These are phyloP conservation scores for Drosophila sproati DNA, from an alignment of 1,140 invertebrate genomes.

Conservation along the genomic window DNA sequence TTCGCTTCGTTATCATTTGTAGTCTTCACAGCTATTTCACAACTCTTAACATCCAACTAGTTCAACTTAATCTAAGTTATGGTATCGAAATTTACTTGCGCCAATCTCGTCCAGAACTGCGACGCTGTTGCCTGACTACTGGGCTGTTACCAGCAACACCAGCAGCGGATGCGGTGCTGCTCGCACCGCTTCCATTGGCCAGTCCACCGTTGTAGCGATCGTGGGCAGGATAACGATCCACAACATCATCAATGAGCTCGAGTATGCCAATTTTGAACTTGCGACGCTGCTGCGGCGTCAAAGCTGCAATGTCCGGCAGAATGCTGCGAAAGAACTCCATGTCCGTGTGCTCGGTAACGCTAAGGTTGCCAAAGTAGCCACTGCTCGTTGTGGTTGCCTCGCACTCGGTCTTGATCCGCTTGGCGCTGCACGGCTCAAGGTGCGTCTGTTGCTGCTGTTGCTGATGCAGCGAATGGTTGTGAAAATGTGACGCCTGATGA, in stretches of 20 bases:
- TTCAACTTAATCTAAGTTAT: constrained; percentile 26
- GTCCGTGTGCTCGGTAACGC: constrained; percentile 65
- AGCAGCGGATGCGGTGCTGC: constrained; percentile 20
- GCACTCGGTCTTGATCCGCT: constrained; percentile 80
- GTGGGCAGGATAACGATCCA: constrained; percentile 67
- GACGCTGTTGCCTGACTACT: constrained; percentile 23
- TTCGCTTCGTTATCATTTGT: background rate
- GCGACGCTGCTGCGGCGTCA: constrained; percentile 76
- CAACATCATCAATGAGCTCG: constrained; percentile 79
- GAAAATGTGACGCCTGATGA: constrained; percentile 29
- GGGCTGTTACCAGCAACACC: constrained; percentile 2
- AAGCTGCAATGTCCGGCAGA: constrained; percentile 69
- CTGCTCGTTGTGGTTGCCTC: constrained; percentile 54
- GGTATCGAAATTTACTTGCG: constrained; percentile 37
- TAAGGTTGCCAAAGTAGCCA: constrained; percentile 51
- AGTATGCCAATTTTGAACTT: constrained; percentile 83
- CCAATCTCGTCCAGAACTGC: constrained; percentile 63
- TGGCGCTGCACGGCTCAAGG: constrained; percentile 47
- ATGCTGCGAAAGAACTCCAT: constrained; percentile 84
- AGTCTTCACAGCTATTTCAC: constrained; percentile 6
- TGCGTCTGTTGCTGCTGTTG: constrained; percentile 40
- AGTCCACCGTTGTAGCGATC: constrained; percentile 49
- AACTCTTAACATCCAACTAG: constrained; percentile 16
- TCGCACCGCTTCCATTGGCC: constrained; percentile 50
- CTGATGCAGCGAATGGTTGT: constrained; percentile 37